These are phyloP conservation scores for Coenobita brevimanus DNA, from an alignment of 1,140 invertebrate species.

Conservation along the genomic window DNA sequence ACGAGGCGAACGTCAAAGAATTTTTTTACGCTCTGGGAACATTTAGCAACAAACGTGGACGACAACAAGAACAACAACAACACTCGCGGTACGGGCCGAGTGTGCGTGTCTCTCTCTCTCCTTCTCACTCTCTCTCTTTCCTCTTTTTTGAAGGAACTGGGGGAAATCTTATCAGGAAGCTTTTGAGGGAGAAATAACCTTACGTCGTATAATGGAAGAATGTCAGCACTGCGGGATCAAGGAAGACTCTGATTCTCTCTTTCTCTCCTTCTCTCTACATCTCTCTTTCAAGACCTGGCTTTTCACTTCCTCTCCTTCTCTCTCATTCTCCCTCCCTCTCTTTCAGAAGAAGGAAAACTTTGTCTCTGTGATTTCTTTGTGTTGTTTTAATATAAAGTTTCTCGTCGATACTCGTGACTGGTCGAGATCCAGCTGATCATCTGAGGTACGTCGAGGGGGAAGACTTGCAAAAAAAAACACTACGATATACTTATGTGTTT, in stretches of 20 bases:
- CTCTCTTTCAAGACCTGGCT: too few species aligned
- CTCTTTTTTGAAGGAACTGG: background rate
- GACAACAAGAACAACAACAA: background rate
- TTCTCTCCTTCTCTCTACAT: background rate
- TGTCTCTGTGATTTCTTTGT: too few species aligned
- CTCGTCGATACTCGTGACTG: too few species aligned
- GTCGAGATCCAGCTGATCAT: too few species aligned
- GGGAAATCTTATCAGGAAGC: slow-evolving; percentile 30
- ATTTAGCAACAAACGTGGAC: slow-evolving; percentile 20
- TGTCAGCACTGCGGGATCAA: slow-evolving; percentile 28
- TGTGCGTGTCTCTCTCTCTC: background rate
- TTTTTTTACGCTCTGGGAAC: background rate
- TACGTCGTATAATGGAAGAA: slow-evolving; percentile 51
- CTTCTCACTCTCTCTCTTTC: too few species aligned
- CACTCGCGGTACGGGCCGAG: background rate
- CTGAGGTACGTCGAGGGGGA: too few species aligned
- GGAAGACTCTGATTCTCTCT: slow-evolving; percentile 31
- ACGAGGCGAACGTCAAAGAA: background rate
- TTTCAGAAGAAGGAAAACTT: too few species aligned
- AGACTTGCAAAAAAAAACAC: too few species aligned
- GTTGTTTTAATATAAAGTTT: too few species aligned
- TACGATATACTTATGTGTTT: too few species aligned
- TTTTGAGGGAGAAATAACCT: slow-evolving; percentile 42
- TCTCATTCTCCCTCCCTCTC: too few species aligned
- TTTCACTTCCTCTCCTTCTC: background rate